Evolutionary conservation across 2,888 invertebrate species (phyloP), one percentile per base, ranked within the genome.

Genomic region (Heliothis peltigera): DNA sequence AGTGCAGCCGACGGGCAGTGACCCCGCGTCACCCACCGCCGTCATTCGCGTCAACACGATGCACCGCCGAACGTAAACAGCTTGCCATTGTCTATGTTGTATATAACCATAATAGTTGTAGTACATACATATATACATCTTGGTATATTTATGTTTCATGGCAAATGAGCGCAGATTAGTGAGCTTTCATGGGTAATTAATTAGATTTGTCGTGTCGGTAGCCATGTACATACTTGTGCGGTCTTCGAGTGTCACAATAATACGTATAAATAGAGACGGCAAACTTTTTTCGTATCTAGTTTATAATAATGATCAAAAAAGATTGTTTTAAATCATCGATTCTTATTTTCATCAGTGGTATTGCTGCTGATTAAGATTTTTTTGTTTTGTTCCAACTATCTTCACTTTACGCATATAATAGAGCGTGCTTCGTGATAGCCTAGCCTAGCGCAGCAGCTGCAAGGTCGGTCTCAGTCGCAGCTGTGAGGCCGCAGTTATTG

Each of bases 381-480:
- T 28, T 8, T 28, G 8, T 10, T 28, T 28, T 28, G 10, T 10
- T 28, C 28, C 8, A 28, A 28, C 28, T n/a, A n/a, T n/a, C 28
- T 28, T 8, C 28, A 28, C 28, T 10, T 28, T 28, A 28, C 10
- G 28, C 35, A 35, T 35, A 35, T 3, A 35, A 35, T 15, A 1
- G 4, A 12, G 3, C 15, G 8, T 35, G 4, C 4, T 15, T 35
- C 35, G 12, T 15, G 35, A 5, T 15, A 35, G 12, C 2, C 12
- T 35, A 2, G 18, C 10, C 18, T 1, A 8, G 17, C n/a, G 58
- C n/a, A 25, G 4, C 12, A 10, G 48, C 35, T 49, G 2, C 65
- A 10, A 68, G 49, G 68, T 68, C 58, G 68, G 25, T n/a, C 49
- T 58, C 69, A 59, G 39, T 68, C 39, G 32, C 25, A 8, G 59